These are phyloP conservation scores for Drosophila equinoxialis DNA, from an alignment of 1,140 invertebrate genomes.

Conservation along the genomic window DNA sequence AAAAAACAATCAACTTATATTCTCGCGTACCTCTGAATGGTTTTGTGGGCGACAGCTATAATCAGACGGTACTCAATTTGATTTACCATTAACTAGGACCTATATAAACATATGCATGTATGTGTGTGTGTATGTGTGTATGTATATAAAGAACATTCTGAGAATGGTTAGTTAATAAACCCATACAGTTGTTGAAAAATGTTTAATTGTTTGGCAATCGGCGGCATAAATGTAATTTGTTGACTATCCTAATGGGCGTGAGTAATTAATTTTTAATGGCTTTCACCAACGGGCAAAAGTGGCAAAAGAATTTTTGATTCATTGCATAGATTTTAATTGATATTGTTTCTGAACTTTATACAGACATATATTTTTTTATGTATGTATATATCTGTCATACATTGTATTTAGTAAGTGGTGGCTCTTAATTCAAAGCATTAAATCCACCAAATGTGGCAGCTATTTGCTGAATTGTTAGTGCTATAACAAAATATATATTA, in stretches of 20 bases:
- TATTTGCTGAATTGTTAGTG: no score
- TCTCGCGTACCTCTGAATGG: neutral
- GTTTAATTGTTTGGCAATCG: constrained; percentile 37
- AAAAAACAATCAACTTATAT: neutral
- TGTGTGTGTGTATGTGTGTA: no score
- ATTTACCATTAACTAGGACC: constrained; percentile 23
- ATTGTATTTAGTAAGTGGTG: neutral
- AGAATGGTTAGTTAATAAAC: constrained; percentile 10
- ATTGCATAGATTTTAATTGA: constrained; percentile 9
- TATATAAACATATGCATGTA: no score
- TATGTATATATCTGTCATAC: no score
- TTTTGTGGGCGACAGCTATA: neutral
- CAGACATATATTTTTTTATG: no score
- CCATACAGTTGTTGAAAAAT: constrained; percentile 16
- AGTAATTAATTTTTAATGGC: constrained; percentile 39
- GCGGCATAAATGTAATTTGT: constrained; percentile 38
- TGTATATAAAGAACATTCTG: neutral
- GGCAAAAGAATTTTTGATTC: constrained; percentile 8
- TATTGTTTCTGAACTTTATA: neutral
- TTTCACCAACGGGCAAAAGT: neutral
- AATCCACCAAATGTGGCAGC: no score
- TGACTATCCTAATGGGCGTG: constrained; percentile 13
- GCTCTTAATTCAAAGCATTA: neutral
- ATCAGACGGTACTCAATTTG: constrained; percentile 14
- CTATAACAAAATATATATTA: no score